phyloP scores from a whole-genome alignment of 2,888 invertebrate genomes.

The Stenoptilia bipunctidactyla region DNA sequence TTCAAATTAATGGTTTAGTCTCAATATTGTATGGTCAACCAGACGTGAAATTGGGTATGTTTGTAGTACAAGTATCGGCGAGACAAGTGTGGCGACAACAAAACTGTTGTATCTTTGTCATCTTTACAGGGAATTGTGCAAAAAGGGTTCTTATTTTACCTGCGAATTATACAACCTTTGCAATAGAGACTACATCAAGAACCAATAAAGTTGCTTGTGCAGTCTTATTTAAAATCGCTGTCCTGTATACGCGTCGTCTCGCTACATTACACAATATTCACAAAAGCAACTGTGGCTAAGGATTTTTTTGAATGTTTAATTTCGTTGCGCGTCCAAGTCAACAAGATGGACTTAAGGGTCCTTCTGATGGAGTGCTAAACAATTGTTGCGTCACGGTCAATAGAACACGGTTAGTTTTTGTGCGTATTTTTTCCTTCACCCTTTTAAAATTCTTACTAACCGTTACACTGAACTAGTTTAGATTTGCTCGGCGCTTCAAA shows the following conservation, averaged over 20 bases:
- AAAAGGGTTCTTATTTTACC: constrained; percentile 56
- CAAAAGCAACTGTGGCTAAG: constrained; percentile 50
- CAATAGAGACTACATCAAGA: constrained; percentile 12
- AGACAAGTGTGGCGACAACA: constrained; percentile 60
- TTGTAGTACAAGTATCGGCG: constrained; percentile 35
- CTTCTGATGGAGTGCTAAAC: constrained; percentile 61
- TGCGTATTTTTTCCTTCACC: constrained; percentile 29
- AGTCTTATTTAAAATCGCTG: background rate
- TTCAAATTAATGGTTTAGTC: constrained; percentile 51
- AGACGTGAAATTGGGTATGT: constrained; percentile 61
- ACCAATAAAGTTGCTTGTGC: background rate
- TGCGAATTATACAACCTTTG: constrained; percentile 32
- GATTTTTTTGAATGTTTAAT: constrained; percentile 51
- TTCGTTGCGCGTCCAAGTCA: constrained; percentile 60
- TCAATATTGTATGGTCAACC: constrained; percentile 48
- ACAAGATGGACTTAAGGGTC: constrained; percentile 61
- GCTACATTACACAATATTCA: constrained; percentile 67
- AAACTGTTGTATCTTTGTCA: constrained; percentile 32
- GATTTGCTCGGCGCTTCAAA: constrained; percentile 36
- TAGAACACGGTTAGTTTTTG: constrained; percentile 51
- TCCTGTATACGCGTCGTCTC: constrained; percentile 31
- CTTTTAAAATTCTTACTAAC: constrained; percentile 22
- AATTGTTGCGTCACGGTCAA: constrained; percentile 69
- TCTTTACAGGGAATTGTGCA: constrained; percentile 61
- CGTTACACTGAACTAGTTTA: constrained; percentile 37